Percentiles rank a stretch among this genome's conserved stretches.
Conservation (phyloP, 2,113 vertebrate genomes). For the Piprites chloris region DNA sequence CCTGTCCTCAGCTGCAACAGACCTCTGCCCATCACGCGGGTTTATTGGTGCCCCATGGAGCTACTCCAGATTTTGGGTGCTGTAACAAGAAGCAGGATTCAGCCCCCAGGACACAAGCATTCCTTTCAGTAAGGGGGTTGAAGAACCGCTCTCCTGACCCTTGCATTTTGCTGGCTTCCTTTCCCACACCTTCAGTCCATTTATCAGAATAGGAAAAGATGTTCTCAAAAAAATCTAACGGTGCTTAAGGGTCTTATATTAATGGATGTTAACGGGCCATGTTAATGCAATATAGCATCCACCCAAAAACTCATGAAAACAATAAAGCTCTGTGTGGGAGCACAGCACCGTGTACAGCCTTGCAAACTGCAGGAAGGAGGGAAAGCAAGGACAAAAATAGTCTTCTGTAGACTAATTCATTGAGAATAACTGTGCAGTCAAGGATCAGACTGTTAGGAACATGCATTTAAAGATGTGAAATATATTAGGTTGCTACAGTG, state of each 20-base stretch:
- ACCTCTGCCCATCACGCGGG: rapidly evolving
- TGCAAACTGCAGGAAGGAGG: neutral
- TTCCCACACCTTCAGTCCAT: neutral
- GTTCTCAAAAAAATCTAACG: too few relatives aligned
- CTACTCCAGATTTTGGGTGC: neutral
- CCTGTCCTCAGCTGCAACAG: neutral
- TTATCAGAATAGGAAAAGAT: neutral
- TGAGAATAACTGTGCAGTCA: neutral
- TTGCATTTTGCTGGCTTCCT: neutral
- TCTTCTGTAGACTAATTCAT: neutral
- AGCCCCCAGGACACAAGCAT: rapidly evolving
- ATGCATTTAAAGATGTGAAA: neutral
- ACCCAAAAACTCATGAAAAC: neutral
- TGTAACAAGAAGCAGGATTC: neutral
- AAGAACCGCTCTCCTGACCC: rapidly evolving
- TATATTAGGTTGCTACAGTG: neutral
- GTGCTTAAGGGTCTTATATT: neutral
- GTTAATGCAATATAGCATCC: neutral
- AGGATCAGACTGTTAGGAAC: neutral
- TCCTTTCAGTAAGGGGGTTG: neutral
- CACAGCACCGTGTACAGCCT: rapidly evolving
- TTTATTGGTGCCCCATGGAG: neutral
- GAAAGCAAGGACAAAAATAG: neutral
- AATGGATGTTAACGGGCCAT: neutral
- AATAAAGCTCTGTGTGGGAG: neutral